Base-by-base conservation (phyloP, 2,888 invertebrate genomes). In the Eulithis testata region DNA sequence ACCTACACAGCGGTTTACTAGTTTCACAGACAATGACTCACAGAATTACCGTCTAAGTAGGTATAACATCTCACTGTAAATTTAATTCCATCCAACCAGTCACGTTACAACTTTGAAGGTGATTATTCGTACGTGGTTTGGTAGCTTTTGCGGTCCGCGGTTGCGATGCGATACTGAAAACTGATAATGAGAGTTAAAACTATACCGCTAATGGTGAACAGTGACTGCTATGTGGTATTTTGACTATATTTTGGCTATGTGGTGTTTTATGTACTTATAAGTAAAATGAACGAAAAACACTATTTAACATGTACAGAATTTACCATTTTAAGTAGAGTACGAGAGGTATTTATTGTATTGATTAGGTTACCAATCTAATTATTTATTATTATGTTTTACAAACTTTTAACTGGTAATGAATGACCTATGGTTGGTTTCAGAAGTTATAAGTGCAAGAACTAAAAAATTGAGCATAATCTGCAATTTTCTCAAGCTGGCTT, bases 71-170 rank as follows among this genome's bases (percentile, higher is more conserved):
- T 49, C n/a, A 44, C 44, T 11, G 49, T 14, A 12, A 31, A 40
- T 40, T 8, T 3, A 5, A 40, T 49, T 11, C 21, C 14, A 21
- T 49, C 11, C 73, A 73, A 75, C 70, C 74, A 80, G 82, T 84
- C 84, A 83, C 81, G 83, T 82, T 76, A 79, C 73, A 74, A 77
- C 74, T 77, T 79, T 72, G 76, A 76, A 76, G 75, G 76, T 76
- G 75, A 73, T 76, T 76, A 76, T 72, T 69, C 68, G 66, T 69
- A 70, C 65, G 70, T 73, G 70, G 66, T 64, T 54, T 57, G 62
- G 65, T 60, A 70, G 66, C 65, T 72, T 60, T 59, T 68, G 67
- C 53, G 71, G 75, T 71, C 27, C 52, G 66, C 60, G 45, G 67
- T 51, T 69, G 63, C 45, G 57, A 67, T 59, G 65, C 57, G 58